These are phyloP conservation scores for Casuarius casuarius DNA, from an alignment of 2,113 vertebrate genomes.

Conservation along the genomic window DNA sequence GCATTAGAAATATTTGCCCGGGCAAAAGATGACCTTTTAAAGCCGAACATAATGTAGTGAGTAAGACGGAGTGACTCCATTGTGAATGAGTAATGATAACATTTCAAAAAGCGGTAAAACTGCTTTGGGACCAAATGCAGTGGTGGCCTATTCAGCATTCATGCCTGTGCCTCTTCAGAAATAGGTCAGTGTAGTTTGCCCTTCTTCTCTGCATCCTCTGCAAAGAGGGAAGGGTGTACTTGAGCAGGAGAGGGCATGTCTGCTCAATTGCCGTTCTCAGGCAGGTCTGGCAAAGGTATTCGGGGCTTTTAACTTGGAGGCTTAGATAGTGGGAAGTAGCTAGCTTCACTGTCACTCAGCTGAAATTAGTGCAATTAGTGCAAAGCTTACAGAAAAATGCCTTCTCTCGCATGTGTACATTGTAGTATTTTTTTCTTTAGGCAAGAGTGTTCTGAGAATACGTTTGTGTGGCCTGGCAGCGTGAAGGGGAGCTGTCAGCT, in stretches of 20 bases:
- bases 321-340: background rate
- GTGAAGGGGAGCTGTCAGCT: background rate
- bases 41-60: fast-evolving
- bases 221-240: background rate
- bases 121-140: background rate
- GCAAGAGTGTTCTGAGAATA: background rate
- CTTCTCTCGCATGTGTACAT: background rate
- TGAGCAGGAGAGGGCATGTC: background rate
- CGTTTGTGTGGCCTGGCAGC: background rate
- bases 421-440: background rate
- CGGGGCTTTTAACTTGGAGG: background rate
- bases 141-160: background rate
- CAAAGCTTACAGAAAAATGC: background rate
- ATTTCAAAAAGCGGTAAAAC: background rate
- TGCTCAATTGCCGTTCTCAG: background rate
- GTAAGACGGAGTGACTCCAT: background rate
- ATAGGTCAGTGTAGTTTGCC: background rate
- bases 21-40: background rate
- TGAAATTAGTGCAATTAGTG: background rate
- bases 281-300: background rate
- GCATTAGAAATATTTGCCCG: background rate
- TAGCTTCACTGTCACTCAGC: background rate
- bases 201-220: background rate
- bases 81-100: background rate
- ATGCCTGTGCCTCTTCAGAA: background rate